Evolutionary conservation across 2,113 vertebrate genomes (phyloP).

Genomic region (human (Homo sapiens)): GRCh38 chr16:57076501-57077000

Average conservation of each 20-base stretch:
- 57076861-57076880: slow-evolving; percentile 76
- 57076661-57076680: neutral
- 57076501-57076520: neutral
- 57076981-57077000: neutral
- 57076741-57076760: neutral
- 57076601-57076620: neutral
- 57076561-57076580: neutral
- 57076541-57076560: neutral
- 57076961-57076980: neutral
- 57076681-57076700: neutral
- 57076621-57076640: neutral
- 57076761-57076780: neutral
- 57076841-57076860: slow-evolving; percentile 65
- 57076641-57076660: neutral
- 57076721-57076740: neutral
- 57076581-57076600: neutral
- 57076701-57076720: neutral
- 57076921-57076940: neutral
- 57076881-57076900: slow-evolving; percentile 84
- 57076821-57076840: slow-evolving; percentile 80
- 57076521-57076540: neutral
- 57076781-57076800: neutral
- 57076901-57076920: slow-evolving; percentile 81
- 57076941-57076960: neutral
- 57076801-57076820: slow-evolving; percentile 76